Evolutionary conservation across 2,797 vertebrate genomes (phyloP).

Genomic region (Oreochromis mossambicus): DNA sequence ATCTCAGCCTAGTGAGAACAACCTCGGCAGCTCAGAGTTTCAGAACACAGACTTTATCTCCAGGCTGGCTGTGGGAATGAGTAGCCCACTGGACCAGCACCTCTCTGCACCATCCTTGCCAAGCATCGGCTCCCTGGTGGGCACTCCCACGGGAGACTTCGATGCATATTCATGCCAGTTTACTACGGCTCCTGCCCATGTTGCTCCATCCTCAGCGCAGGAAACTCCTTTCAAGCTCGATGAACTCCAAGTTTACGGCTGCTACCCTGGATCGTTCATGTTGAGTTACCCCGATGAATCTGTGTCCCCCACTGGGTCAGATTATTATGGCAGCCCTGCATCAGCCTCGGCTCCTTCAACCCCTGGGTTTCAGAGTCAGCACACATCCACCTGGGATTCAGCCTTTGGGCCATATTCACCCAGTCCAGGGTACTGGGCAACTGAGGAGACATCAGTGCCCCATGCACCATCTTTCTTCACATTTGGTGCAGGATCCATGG

Average conservation of each 20-base stretch:
- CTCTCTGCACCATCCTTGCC: slow-evolving; percentile 77
- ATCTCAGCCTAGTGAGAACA: slow-evolving; percentile 79
- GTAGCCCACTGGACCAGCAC: slow-evolving; percentile 58
- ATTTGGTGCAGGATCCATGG: slow-evolving; percentile 50
- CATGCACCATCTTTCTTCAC: slow-evolving; percentile 83
- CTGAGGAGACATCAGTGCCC: slow-evolving; percentile 76
- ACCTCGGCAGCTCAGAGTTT: slow-evolving; percentile 74
- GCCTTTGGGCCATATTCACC: slow-evolving; percentile 85
- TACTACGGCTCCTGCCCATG: slow-evolving; percentile 67
- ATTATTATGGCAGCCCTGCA: slow-evolving; percentile 88
- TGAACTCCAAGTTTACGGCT: slow-evolving; percentile 90
- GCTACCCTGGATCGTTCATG: slow-evolving; percentile 84
- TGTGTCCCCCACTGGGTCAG: slow-evolving; percentile 84
- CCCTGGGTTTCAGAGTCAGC: slow-evolving; percentile 82
- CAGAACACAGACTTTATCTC: slow-evolving; percentile 83
- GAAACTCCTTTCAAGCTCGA: slow-evolving; percentile 84
- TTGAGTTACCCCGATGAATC: slow-evolving; percentile 83
- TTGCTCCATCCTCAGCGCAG: slow-evolving; percentile 33
- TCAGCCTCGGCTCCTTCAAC: slow-evolving; percentile 85
- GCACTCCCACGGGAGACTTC: slow-evolving; percentile 79
- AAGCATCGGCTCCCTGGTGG: slow-evolving; percentile 88
- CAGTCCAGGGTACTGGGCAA: slow-evolving; percentile 81
- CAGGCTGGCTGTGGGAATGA: slow-evolving; percentile 82
- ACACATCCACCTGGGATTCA: slow-evolving; percentile 82
- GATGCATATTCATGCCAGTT: slow-evolving; percentile 93